Evolutionary conservation across 2,888 invertebrate genomes (phyloP), one percentile per base, ranked within the genome.

Genomic region (Andrena bicolor): DNA sequence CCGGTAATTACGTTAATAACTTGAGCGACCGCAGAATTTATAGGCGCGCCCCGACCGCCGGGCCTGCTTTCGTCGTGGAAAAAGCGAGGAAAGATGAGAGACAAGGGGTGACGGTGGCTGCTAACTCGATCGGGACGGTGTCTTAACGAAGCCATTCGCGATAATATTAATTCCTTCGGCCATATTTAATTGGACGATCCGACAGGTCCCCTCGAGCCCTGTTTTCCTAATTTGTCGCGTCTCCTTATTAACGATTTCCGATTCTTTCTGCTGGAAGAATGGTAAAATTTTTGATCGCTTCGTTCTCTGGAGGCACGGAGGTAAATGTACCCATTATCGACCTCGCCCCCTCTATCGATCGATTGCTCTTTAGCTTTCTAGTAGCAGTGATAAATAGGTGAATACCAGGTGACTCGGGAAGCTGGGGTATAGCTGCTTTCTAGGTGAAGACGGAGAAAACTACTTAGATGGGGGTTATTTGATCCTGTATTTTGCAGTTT

Each of bases 1-100:
- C 56, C 56, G 70, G 77, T 84, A 84, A 85, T 82, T 84, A 84
- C 85, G 79, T 84, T 85, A 80, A 85, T 84, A 84, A 82, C 74
- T 82, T 78, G 63, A 69, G 41, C 74, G 51, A 53, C 71, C 58
- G 73, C 26, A 16, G 68, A 79, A 84, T 84, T 85, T 83, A 84
- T 70, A 68, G 41, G 20, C 30, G n/a, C 2, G 58, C 48, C 49
- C 7, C 6, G 23, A 6, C 23, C 28, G 4, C n/a, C 35, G 13
- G 26, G 8, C 26, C 23, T 13, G 7, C 10, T 8, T 48, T 32
- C 48, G 60, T 76, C 35, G 30, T 23, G 49, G 26, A 35, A 73
- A 49, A 63, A 78, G 63, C 49, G 61, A 48, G 68, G 41, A 23
- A 61, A 32, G 48, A 35, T 8, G 8, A 48, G 16, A 26, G 13